Conservation (phyloP, 2,113 vertebrate genomes). For the Atrichornis clamosus region DNA sequence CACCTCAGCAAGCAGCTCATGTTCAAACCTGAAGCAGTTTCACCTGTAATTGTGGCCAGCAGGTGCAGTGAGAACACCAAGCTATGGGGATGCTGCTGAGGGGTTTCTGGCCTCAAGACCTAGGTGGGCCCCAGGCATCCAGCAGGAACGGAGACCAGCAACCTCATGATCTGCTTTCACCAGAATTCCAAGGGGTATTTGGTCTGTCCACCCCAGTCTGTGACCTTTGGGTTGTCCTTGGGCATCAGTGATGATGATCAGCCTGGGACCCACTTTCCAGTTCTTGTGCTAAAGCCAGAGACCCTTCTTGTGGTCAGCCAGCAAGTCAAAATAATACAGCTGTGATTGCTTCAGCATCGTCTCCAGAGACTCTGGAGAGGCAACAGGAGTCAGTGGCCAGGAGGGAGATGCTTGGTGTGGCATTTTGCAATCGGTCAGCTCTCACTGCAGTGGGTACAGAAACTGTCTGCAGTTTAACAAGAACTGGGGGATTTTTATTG, state of each 20-base stretch:
- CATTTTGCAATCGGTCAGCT: constrained; percentile 2
- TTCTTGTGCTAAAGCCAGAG: neutral
- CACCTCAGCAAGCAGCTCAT: neutral
- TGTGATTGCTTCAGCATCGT: constrained; percentile 14
- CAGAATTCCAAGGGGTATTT: neutral
- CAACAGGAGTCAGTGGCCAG: neutral
- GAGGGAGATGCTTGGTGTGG: neutral
- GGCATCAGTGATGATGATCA: neutral
- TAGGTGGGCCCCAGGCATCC: neutral
- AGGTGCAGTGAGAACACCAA: neutral
- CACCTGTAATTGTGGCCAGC: neutral
- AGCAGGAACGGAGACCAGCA: neutral
- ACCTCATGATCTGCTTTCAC: neutral
- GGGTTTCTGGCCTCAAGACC: neutral
- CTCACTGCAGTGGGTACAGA: neutral
- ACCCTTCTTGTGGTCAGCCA: neutral
- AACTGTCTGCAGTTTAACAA: neutral
- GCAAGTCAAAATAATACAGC: constrained; percentile 2
- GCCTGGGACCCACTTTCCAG: neutral
- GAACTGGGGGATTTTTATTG: neutral
- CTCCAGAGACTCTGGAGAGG: neutral
- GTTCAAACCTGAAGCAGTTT: neutral
- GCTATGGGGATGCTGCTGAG: neutral
- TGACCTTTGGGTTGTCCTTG: neutral
- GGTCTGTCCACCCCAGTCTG: neutral